These are phyloP conservation scores for Cheilosia scutellata DNA, from an alignment of 2,888 invertebrate genomes.

Conservation along the genomic window DNA sequence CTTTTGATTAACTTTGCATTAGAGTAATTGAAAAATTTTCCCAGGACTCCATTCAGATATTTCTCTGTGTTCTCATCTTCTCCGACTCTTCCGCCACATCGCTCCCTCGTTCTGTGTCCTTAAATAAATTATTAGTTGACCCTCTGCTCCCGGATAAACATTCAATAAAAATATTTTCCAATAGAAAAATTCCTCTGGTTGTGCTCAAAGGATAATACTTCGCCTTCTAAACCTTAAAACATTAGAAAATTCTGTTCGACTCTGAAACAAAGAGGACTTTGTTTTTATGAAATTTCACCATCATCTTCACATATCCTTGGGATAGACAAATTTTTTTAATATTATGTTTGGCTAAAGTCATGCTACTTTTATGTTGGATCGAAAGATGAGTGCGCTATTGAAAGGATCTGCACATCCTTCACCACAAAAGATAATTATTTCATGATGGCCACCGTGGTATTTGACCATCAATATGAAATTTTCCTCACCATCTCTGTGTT, in stretches of 20 bases:
- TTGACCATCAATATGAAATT: constrained; percentile 42
- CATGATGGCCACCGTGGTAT: constrained; percentile 41
- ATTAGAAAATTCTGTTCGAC: constrained; percentile 52
- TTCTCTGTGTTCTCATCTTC: constrained; percentile 19
- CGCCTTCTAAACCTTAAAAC: constrained; percentile 20
- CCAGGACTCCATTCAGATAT: constrained; percentile 63
- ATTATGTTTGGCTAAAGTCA: constrained; percentile 33
- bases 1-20: constrained; percentile 74
- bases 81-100: not conserved
- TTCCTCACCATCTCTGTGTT: constrained; percentile 7
- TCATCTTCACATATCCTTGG: constrained; percentile 66
- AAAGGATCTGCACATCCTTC: constrained; percentile 50
- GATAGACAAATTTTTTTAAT: constrained; percentile 50
- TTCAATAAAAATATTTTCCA: constrained; percentile 75
- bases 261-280: constrained; percentile 55
- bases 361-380: constrained; percentile 4
- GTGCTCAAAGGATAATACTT: constrained; percentile 63
- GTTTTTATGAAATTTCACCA: constrained; percentile 67
- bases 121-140: constrained; percentile 66
- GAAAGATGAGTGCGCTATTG: constrained; percentile 33
- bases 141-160: constrained; percentile 23
- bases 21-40: constrained; percentile 68
- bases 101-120: constrained; percentile 13
- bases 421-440: constrained; percentile 48
- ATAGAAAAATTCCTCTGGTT: constrained; percentile 70